Percentiles rank a stretch among this genome's conserved stretches.
Evolutionary conservation across 2,888 invertebrate genomes (phyloP).

Genomic region (Eustalomyia histrio): DNA sequence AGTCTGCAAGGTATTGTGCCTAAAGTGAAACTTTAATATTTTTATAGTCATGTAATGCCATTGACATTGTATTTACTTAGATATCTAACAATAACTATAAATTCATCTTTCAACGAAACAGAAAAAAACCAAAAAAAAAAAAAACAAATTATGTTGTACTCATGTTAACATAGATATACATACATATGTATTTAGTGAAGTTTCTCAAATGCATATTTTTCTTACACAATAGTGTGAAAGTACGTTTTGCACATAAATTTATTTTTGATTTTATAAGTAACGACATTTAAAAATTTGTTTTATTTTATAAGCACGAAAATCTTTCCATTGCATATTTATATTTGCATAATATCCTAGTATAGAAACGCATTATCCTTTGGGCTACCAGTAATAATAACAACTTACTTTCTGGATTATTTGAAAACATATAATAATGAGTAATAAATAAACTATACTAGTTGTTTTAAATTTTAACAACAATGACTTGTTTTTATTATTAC

Average conservation of each 20-base stretch:
- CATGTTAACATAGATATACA: background rate
- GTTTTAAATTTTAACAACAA: too few species aligned
- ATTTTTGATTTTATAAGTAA: background rate
- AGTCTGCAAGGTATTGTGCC: slow-evolving; percentile 58
- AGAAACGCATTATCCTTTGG: too few species aligned
- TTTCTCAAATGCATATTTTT: background rate
- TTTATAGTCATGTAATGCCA: slow-evolving; percentile 72
- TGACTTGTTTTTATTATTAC: too few species aligned
- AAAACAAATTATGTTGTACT: background rate
- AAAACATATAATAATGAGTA: too few species aligned
- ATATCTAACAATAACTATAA: slow-evolving; percentile 14
- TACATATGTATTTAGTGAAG: background rate
- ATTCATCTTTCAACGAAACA: slow-evolving; percentile 17
- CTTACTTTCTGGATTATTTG: too few species aligned
- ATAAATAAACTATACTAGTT: too few species aligned
- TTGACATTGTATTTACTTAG: slow-evolving; percentile 62
- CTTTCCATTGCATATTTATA: too few species aligned
- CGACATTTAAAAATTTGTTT: background rate
- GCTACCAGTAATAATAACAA: too few species aligned
- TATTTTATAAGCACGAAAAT: too few species aligned
- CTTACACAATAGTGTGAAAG: background rate
- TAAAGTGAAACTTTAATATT: slow-evolving; percentile 75
- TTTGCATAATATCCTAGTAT: too few species aligned
- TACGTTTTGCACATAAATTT: background rate
- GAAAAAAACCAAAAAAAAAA: slow-evolving; percentile 18